These are phyloP conservation scores for Argyresthia goedartella DNA, from an alignment of 2,888 invertebrate genomes.

Conservation along the genomic window DNA sequence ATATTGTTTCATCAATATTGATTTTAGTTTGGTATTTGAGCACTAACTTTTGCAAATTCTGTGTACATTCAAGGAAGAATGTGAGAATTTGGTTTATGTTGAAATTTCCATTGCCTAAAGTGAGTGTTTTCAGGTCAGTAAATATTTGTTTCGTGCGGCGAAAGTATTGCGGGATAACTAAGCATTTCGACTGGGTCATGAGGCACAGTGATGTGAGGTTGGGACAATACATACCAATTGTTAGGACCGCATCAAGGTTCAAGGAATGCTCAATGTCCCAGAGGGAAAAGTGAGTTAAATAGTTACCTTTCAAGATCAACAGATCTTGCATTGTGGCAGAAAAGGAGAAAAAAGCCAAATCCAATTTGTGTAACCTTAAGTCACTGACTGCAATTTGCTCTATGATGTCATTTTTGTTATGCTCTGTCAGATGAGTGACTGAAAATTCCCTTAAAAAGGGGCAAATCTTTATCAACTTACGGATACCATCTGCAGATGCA, in stretches of 20 bases:
- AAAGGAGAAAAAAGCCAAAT: conserved; percentile 59
- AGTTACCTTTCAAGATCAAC: conserved; percentile 43
- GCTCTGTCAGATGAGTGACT: conserved; percentile 52
- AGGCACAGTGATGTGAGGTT: conserved; percentile 49
- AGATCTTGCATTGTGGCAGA: conserved; percentile 48
- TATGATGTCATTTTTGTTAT: conserved; percentile 54
- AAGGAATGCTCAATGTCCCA: conserved; percentile 59
- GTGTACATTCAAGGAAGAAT: conserved; percentile 51
- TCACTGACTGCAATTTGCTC: conserved; percentile 49
- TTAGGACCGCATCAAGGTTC: conserved; percentile 43
- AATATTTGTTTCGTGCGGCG: conserved; percentile 40
- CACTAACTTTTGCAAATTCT: conserved; percentile 41
- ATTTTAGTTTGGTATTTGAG: conserved; percentile 55
- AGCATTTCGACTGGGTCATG: conserved; percentile 50
- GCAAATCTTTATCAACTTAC: conserved; percentile 51
- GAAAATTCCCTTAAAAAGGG: conserved; percentile 51
- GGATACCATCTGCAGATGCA: conserved; percentile 52
- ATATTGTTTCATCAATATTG: conserved; percentile 41
- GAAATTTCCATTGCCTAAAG: conserved; percentile 55
- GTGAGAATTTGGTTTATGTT: conserved; percentile 42
- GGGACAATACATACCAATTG: conserved; percentile 50
- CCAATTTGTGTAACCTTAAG: conserved; percentile 39
- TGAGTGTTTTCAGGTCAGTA: conserved; percentile 39
- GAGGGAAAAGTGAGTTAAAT: conserved; percentile 55
- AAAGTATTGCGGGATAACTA: conserved; percentile 44